Conservation (phyloP, 1,140 invertebrate genomes). For the Oreohelix idahoensis region DNA sequence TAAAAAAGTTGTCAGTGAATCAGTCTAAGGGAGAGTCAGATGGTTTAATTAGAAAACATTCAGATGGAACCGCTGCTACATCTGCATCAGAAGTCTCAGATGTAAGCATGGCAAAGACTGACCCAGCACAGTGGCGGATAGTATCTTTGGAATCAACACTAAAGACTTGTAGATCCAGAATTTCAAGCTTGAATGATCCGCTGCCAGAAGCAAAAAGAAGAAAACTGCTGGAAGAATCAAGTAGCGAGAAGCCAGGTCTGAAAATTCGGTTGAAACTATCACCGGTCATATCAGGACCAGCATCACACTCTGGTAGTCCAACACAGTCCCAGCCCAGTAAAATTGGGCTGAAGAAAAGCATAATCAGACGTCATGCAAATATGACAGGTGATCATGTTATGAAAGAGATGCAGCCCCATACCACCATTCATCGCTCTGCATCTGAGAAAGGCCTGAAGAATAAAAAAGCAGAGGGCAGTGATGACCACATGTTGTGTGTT, state of each 20-base stretch:
- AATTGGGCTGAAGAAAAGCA: neutral
- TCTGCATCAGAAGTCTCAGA: too few relatives aligned
- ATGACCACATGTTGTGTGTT: neutral
- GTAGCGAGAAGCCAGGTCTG: neutral
- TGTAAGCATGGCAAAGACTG: neutral
- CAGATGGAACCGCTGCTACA: too few relatives aligned
- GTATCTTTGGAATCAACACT: neutral
- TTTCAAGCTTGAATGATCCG: neutral
- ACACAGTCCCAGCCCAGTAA: neutral
- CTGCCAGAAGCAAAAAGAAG: neutral
- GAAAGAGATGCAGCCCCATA: neutral
- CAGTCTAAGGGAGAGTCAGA: neutral
- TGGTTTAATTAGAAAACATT: too few relatives aligned
- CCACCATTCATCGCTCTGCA: neutral
- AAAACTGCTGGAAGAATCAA: neutral
- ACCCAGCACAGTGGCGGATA: neutral
- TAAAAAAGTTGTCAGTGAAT: neutral
- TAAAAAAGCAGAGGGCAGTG: neutral
- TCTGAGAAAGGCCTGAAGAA: neutral
- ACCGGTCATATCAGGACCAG: neutral
- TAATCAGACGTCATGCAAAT: neutral
- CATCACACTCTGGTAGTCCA: neutral
- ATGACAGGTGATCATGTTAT: neutral
- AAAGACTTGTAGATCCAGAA: neutral
- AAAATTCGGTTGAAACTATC: neutral